These are phyloP conservation scores for Drosophila melanocephala DNA, from an alignment of 2,888 invertebrate species.

Conservation along the genomic window DNA sequence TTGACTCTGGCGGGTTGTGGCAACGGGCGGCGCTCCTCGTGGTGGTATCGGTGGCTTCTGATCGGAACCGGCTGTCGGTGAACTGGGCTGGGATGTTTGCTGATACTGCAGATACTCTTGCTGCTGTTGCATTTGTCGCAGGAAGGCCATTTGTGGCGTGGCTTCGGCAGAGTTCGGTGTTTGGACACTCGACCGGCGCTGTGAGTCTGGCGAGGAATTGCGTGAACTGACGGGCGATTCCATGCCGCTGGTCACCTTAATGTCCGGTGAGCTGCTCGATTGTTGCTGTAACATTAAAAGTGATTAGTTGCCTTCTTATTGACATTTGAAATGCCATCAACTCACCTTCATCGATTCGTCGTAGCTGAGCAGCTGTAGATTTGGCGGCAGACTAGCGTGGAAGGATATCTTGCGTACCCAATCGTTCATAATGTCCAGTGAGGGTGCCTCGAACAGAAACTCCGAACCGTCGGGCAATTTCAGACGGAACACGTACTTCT, in stretches of 20 bases:
- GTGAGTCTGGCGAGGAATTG: constrained; percentile 87
- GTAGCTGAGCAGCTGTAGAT: constrained; percentile 94
- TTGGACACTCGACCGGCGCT: constrained; percentile 83
- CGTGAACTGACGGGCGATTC: constrained; percentile 87
- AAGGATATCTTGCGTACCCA: constrained; percentile 97
- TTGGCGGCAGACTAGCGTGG: constrained; percentile 96
- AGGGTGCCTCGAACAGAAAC: constrained; percentile 93
- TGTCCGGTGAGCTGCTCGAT: constrained; percentile 85
- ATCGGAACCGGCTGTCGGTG: constrained; percentile 84
- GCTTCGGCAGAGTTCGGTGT: constrained; percentile 83
- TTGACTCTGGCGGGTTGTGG: constrained; percentile 86
- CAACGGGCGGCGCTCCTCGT: constrained; percentile 87
- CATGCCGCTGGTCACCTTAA: constrained; percentile 84
- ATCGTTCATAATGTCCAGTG: constrained; percentile 91
- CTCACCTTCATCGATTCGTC: constrained; percentile 89
- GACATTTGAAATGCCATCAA: background rate
- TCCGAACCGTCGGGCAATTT: constrained; percentile 96
- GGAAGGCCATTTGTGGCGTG: constrained; percentile 87
- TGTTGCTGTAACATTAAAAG: constrained; percentile 80
- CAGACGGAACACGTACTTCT: constrained; percentile 96
- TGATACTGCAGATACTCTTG: constrained; percentile 64
- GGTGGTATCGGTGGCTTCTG: constrained; percentile 88
- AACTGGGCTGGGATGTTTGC: constrained; percentile 69
- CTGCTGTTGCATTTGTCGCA: constrained; percentile 85
- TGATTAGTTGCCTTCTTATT: background rate